Base-by-base conservation (phyloP, 2,797 vertebrate species). In the Rhinoraja longicauda region DNA sequence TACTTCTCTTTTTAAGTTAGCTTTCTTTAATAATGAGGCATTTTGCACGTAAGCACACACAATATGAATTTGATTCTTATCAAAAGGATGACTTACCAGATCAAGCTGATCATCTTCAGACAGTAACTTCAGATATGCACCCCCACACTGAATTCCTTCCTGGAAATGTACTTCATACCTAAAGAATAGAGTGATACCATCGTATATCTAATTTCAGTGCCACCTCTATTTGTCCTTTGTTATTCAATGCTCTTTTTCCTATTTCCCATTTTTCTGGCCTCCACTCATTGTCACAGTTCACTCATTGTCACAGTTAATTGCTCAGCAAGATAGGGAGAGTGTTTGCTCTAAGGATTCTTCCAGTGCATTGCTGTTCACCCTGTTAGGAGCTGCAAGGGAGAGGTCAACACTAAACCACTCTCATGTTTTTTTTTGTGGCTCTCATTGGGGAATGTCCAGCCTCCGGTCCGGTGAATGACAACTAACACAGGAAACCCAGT, bases 91-190 rank as follows among this genome's bases (percentile, higher is more conserved):
- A 93, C 94, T 93, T 93, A 95, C 95, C 94, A 95, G 93, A 67
- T 93, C 93, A 4, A 95, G 95, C 62, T 94, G 75, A 57, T 94
- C 93, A 12, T 94, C 93, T 81, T 94, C 79, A 93, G 95, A 93
- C 5, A 95, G 94, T 70, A 95, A 90, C 93, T 95, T 95, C 57
- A 95, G 93, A 93, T 95, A 95, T 93, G 94, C 95, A 82, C 95
- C 95, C 26, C 95, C 94, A 81, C 95, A 95, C 7, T 95, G 93
- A 21, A 94, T 92, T 8, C 93, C 93, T 5, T 94, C 94, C 82
- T 94, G 94, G 93, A 95, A 95, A 79, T 88, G 75, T 13, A 95
- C 95, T 91, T 95, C 95, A 93, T 95, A 95, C 93, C 95, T 95
- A 24, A 32, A 93, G 90, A 39, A 70, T 4, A 90, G 24, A 72